phyloP scores from a whole-genome alignment of 2,113 vertebrate genomes.

The Anser brachyrhynchus region DNA sequence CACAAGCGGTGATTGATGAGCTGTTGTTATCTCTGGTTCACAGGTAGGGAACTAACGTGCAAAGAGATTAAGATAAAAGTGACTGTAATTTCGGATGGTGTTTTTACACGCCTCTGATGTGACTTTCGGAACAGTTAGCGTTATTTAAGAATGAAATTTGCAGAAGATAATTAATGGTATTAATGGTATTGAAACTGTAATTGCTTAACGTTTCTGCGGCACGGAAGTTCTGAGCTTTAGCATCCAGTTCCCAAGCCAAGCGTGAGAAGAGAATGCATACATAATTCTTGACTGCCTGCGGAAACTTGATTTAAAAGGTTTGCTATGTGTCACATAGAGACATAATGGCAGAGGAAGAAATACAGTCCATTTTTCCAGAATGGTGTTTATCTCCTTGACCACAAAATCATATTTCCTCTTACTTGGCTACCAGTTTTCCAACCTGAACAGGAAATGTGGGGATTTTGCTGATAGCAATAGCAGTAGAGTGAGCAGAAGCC shows the following conservation, averaged over 20 bases:
- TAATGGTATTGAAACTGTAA: not conserved
- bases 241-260: not conserved
- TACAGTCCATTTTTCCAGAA: not conserved
- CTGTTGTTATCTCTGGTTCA: not conserved
- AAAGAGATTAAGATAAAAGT: not conserved
- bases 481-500: not conserved
- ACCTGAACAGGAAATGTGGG: not conserved
- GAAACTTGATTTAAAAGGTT: not conserved
- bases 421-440: not conserved
- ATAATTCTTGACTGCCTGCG: not conserved
- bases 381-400: not conserved
- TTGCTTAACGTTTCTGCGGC: not conserved
- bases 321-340: not conserved
- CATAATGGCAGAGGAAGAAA: not conserved
- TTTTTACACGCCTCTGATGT: accelerated
- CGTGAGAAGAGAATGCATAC: not conserved
- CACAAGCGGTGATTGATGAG: not conserved
- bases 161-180: not conserved
- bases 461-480: not conserved
- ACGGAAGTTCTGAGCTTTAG: not conserved
- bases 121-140: not conserved
- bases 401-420: not conserved
- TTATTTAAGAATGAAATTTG: not conserved
- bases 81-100: not conserved
- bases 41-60: not conserved